phyloP scores from a whole-genome alignment of 2,888 invertebrate genomes.

The Andrena flavipes region DNA sequence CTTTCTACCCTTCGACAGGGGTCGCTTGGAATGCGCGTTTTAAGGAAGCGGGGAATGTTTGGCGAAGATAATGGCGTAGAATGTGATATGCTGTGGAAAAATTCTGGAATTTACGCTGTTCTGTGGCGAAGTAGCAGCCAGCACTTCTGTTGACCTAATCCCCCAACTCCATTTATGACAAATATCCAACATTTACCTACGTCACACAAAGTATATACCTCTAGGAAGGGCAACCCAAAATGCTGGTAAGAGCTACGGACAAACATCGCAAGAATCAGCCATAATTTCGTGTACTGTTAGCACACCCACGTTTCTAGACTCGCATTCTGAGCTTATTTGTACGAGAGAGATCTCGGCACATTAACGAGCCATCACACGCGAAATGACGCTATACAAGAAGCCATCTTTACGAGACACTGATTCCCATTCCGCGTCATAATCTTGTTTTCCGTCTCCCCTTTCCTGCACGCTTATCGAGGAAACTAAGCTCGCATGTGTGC shows the following conservation, averaged over 20 bases:
- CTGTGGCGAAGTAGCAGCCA: no score
- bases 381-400: slow-evolving; percentile 32
- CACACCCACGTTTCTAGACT: not conserved
- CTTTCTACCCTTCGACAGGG: no score
- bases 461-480: slow-evolving; percentile 21
- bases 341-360: slow-evolving; percentile 1
- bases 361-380: slow-evolving; percentile 15
- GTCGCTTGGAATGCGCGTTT: no score
- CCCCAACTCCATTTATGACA: no score
- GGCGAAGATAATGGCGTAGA: no score
- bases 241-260: slow-evolving; percentile 11
- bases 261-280: not conserved
- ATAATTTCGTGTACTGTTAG: not conserved
- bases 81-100: no score
- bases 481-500: not conserved
- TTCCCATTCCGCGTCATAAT: slow-evolving; percentile 75
- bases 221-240: no score
- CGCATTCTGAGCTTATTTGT: not conserved
- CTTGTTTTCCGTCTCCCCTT: slow-evolving; percentile 70
- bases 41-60: no score
- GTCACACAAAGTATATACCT: no score
- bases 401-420: slow-evolving; percentile 71
- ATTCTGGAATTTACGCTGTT: no score
- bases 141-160: no score
- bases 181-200: no score